Evolutionary conservation across 2,113 vertebrate species (phyloP).

Genomic region (Xiphophorus hellerii): DNA sequence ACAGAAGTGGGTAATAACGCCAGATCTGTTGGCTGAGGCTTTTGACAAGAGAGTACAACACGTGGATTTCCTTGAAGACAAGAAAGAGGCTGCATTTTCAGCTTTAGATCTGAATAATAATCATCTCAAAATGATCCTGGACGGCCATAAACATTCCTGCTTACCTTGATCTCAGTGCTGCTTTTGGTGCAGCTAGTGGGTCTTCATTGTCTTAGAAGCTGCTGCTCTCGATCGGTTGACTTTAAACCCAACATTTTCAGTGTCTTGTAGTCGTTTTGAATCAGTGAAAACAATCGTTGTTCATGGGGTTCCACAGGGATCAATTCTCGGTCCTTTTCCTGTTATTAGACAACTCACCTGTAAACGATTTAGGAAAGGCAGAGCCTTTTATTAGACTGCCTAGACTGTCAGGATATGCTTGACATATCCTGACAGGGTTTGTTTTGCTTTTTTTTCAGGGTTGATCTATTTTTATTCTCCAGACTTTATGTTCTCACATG

Average conservation of each 20-base stretch:
- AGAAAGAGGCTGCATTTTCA: slow-evolving; percentile 5
- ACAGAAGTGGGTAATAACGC: slow-evolving; percentile 46
- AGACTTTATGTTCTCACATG: too few relatives aligned
- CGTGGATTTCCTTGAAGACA: slow-evolving; percentile 9
- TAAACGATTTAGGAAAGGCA: neutral
- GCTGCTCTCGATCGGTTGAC: neutral
- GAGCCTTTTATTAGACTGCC: neutral
- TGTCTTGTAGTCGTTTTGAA: neutral
- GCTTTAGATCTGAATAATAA: too few relatives aligned
- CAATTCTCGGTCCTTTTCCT: neutral
- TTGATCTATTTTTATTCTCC: too few relatives aligned
- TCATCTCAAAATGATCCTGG: too few relatives aligned
- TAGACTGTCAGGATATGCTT: neutral
- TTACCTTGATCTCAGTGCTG: too few relatives aligned
- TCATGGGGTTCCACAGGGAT: neutral
- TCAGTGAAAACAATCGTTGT: neutral
- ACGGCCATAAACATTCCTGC: too few relatives aligned
- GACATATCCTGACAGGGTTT: neutral
- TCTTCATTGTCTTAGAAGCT: neutral
- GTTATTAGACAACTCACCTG: neutral
- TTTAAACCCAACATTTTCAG: neutral
- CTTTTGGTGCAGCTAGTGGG: neutral
- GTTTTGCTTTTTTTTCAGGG: too few relatives aligned
- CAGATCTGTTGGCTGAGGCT: slow-evolving; percentile 31
- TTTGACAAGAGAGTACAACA: slow-evolving; percentile 22